Evolutionary conservation across 1,140 invertebrate genomes (phyloP), one percentile per base, ranked within the genome.

Genomic region (Zaprionus vittiger): DNA sequence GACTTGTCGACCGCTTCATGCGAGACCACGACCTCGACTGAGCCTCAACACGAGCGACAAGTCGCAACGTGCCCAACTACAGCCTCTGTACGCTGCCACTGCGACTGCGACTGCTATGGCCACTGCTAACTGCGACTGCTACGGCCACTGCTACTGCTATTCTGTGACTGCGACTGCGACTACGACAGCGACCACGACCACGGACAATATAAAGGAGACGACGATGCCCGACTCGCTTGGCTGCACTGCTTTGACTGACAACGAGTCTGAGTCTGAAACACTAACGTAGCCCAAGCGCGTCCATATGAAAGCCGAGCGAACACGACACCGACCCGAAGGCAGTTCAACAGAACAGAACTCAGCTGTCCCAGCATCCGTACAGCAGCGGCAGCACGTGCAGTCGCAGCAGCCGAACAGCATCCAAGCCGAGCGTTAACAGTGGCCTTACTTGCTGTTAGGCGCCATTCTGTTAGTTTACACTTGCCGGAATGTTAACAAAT

Each of bases 21-120:
- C 79, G 77, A 80, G 80, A 82, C 80, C 80, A 82, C 80, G 80
- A 70, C 72, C 79, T 82, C 79, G 80, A 82, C 79, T 82, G 80
- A 60, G 41, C 64, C 67, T 49, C 54, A 37, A 72, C 70, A 65
- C 70, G 69, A 62, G 44, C 59, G 37, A 31, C 31, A 41, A 41
- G 26, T 44, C 44, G 54, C 62, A 31, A 62, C 44, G 31, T 38
- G 41, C n/a, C 64, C 17, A 49, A 44, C 37, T 28, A 72, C 55
- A 47, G 26, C 61, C 65, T 59, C 54, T 55, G 60, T 54, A 61
- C 49, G n/a, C 56, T 24, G 17, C 44, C 47, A 44, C 55, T 17
- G 17, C 44, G 56, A 44, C 55, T 17, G 28, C 34, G 7, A 64
- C 60, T 64, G 63, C 37, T 64, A 49, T 49, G 26, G 24, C 69